These are phyloP conservation scores for Rhodeus uyekii DNA, from an alignment of 2,797 vertebrate genomes.

Conservation along the genomic window DNA sequence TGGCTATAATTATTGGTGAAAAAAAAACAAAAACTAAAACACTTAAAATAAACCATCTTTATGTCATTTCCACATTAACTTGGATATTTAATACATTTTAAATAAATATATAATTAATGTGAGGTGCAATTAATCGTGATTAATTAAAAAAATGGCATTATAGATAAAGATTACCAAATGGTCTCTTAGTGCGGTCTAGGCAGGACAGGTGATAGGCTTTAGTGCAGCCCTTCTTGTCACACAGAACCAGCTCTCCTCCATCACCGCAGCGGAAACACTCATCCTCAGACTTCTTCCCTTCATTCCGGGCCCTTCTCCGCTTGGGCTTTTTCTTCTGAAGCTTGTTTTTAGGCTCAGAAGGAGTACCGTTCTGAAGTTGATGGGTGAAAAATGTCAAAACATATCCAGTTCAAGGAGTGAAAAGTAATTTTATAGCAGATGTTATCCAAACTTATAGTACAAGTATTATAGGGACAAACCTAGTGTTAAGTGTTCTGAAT, in stretches of 20 bases:
- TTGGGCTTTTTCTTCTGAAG: constrained; percentile 86
- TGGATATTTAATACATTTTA: background rate
- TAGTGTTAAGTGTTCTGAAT: background rate
- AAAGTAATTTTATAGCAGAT: background rate
- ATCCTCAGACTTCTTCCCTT: constrained; percentile 92
- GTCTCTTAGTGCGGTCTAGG: constrained; percentile 91
- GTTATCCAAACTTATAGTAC: constrained; percentile 22
- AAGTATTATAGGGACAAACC: background rate
- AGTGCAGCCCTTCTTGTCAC: constrained; percentile 91
- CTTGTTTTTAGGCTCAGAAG: constrained; percentile 90
- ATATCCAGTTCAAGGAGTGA: background rate
- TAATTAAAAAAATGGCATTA: too few species aligned
- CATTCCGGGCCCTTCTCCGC: constrained; percentile 74
- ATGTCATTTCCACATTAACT: background rate
- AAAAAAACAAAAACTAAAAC: too few species aligned
- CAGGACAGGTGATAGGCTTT: constrained; percentile 97
- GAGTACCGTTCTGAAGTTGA: constrained; percentile 68
- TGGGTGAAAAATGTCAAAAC: background rate
- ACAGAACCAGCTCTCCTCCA: constrained; percentile 93
- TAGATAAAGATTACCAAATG: constrained; percentile 81
- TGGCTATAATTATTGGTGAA: too few species aligned
- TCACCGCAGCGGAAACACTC: constrained; percentile 97
- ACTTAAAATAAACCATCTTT: too few species aligned
- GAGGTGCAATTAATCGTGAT: background rate
- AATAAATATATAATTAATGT: background rate